Base-by-base conservation (phyloP, 2,888 invertebrate genomes). In the Drosophila prostipennis region DNA sequence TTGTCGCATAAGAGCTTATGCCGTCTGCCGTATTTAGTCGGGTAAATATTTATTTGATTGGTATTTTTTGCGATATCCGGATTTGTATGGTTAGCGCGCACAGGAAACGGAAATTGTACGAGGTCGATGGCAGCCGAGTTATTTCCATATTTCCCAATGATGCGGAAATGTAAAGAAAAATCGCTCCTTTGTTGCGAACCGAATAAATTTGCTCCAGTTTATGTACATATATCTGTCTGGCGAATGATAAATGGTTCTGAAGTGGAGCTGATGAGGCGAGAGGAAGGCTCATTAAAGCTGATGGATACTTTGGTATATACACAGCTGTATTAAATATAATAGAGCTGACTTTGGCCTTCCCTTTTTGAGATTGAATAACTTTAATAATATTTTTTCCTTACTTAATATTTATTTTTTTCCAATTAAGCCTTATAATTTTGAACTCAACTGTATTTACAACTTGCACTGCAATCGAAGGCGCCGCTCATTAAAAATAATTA, bases 31-130 rank as follows among this genome's bases (percentile, higher is more conserved):
- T 82, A 86, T 83, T 88, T 86, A 88, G 87, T 80, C 88, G 72
- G 70, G 87, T 76, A 88, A 83, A 83, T 83, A 88, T 88, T 83
- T 83, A 86, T 83, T 88, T 83, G 87, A 88, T 88, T 88, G 88
- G 80, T 80, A 80, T 78, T 78, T 63, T 77, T 71, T 73, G 34
- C 39, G 26, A 16, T 23, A 13, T 59, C 32, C 39, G 57, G 63
- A 82, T 87, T 79, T 77, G 70, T 48, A 60, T 79, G 58, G 58
- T 71, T 81, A 32, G 71, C 70, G 61, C 69, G 72, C 51, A 60
- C 71, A 69, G 78, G 70, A 76, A 74, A 70, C 74, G 74, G 87
- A 80, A 88, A 83, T 88, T 88, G 84, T 78, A 84, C 79, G 84
- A 72, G 56, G 61, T 69, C 48, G 69, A 45, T 76, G 59, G 13